Percentiles rank a stretch among this genome's conserved stretches.
phyloP scores from a whole-genome alignment of 2,797 vertebrate genomes.

The Dromococcyx pavoninus region DNA sequence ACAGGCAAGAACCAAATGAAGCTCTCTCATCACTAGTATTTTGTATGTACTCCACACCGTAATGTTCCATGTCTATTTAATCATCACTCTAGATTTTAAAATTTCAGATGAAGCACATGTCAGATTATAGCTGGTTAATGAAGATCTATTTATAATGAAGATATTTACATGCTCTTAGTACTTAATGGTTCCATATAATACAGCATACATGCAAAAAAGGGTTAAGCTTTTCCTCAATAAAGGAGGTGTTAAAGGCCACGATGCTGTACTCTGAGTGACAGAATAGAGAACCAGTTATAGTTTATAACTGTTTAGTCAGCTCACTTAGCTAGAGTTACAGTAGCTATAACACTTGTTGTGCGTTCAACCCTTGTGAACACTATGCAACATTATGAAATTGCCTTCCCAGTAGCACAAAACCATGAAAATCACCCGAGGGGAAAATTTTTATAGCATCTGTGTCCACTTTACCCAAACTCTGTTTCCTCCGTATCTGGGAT shows the following conservation, averaged over 20 bases:
- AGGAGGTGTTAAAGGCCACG: background rate
- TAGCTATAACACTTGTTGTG: background rate
- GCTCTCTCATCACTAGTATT: background rate
- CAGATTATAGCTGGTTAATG: background rate
- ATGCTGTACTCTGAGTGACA: background rate
- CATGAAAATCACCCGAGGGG: fast-evolving
- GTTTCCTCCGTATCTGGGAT: background rate
- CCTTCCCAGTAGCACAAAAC: background rate
- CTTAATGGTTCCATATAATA: background rate
- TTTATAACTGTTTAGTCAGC: background rate
- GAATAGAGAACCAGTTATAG: background rate
- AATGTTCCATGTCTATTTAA: background rate
- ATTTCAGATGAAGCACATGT: background rate
- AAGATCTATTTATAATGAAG: background rate
- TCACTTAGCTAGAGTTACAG: background rate
- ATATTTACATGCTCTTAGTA: fast-evolving
- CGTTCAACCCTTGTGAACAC: background rate
- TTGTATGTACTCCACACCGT: background rate
- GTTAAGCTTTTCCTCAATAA: background rate
- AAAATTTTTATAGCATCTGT: background rate
- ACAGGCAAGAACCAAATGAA: background rate
- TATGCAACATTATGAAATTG: background rate
- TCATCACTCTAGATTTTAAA: background rate
- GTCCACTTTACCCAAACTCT: background rate
- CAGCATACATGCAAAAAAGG: background rate